Conservation (phyloP, 1,140 invertebrate species). For the Maconellicoccus hirsutus region DNA sequence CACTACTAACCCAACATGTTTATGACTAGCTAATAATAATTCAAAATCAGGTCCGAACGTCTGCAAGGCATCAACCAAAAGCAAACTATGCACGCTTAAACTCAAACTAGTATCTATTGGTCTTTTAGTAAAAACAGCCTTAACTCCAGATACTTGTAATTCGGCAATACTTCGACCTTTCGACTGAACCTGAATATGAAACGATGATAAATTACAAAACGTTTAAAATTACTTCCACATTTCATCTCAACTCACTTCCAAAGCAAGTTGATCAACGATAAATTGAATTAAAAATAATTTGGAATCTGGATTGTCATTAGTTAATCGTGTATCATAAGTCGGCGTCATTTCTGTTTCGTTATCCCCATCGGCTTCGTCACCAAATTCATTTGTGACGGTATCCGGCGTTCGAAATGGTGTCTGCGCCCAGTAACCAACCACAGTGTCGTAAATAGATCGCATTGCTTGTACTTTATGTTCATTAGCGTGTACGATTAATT, state of each 20-base stretch:
- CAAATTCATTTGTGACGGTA: slow-evolving; percentile 17
- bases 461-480: slow-evolving; percentile 69
- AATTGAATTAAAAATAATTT: slow-evolving; percentile 74
- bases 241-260: slow-evolving; percentile 45
- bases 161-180: slow-evolving; percentile 76
- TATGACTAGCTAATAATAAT: slow-evolving; percentile 82
- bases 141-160: slow-evolving; percentile 78
- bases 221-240: too few relatives aligned
- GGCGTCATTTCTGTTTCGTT: slow-evolving; percentile 20
- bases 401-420: slow-evolving; percentile 35
- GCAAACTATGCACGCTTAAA: slow-evolving; percentile 78
- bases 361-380: slow-evolving; percentile 23
- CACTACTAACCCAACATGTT: slow-evolving; percentile 63
- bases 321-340: slow-evolving; percentile 27
- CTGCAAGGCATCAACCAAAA: slow-evolving; percentile 88
- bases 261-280: slow-evolving; percentile 71
- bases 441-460: slow-evolving; percentile 37
- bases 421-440: slow-evolving; percentile 37
- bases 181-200: slow-evolving; percentile 43
- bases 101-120: slow-evolving; percentile 59
- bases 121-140: slow-evolving; percentile 56
- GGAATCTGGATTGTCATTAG: slow-evolving; percentile 42
- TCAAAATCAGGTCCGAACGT: slow-evolving; percentile 92
- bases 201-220: too few relatives aligned
- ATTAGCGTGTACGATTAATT: slow-evolving; percentile 77